A percentile compares a stretch with the other conserved stretches of the same genome.
These are phyloP conservation scores for Aplysia californica DNA, from an alignment of 1,140 invertebrate genomes.

Conservation along the genomic window DNA sequence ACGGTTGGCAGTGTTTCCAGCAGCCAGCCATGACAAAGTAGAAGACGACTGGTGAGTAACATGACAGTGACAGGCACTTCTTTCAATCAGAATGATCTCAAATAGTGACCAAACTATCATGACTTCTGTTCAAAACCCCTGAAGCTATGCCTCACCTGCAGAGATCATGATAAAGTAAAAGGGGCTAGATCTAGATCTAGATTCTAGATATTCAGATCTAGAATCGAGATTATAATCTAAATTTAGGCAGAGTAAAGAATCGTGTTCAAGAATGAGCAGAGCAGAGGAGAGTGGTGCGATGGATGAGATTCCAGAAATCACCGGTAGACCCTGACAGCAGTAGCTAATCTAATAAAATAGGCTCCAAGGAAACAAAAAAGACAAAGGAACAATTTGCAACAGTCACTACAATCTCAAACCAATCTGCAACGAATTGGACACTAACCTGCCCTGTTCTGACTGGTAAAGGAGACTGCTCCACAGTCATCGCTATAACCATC, in stretches of 20 bases:
- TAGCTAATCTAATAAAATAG: background rate
- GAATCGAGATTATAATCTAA: background rate
- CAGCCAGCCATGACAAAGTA: too few relatives aligned
- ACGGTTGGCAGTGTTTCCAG: too few relatives aligned
- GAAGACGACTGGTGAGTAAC: background rate
- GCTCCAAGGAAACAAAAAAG: background rate
- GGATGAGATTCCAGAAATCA: background rate
- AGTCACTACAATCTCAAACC: background rate
- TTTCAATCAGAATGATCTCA: background rate
- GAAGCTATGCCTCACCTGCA: background rate
- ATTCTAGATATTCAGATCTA: background rate
- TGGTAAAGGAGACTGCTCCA: conserved; percentile 51
- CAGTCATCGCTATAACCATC: conserved; percentile 45
- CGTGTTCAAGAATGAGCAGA: too few relatives aligned
- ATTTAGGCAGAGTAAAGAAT: background rate
- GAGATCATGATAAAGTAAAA: background rate
- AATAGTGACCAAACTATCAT: background rate
- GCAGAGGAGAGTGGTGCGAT: too few relatives aligned
- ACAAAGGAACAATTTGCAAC: background rate
- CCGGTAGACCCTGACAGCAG: background rate
- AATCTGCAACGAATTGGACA: background rate
- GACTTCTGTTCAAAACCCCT: background rate
- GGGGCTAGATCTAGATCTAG: background rate
- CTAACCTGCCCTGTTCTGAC: conserved; percentile 35
- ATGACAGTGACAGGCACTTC: background rate